These are phyloP conservation scores for Plutomurus gul DNA, from an alignment of 1,140 invertebrate genomes.

Conservation along the genomic window DNA sequence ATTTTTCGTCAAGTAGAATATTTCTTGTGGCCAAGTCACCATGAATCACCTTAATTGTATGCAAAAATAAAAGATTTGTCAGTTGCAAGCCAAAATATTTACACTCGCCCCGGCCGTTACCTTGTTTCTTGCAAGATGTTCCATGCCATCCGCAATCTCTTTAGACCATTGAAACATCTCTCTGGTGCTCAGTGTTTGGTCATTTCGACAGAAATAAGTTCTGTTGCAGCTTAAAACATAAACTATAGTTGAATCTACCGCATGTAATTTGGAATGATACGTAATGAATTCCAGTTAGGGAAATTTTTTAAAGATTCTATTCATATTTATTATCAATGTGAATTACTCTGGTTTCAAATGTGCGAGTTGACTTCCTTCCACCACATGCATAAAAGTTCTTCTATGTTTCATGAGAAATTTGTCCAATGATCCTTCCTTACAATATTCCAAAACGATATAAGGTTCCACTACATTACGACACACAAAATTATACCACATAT, in stretches of 20 bases:
- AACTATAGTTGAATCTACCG: neutral
- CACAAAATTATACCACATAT: neutral
- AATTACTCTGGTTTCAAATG: no score
- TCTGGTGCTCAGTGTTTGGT: neutral
- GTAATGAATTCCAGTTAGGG: neutral
- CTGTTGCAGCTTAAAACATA: neutral
- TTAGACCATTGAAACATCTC: neutral
- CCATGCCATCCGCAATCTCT: neutral
- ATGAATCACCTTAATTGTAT: slow-evolving; percentile 23
- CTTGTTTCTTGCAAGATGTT: neutral
- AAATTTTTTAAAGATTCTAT: no score
- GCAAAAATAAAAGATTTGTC: neutral
- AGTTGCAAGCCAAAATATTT: neutral
- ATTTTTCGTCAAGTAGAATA: slow-evolving; percentile 70
- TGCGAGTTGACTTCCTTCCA: neutral
- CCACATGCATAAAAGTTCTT: neutral
- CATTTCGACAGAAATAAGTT: neutral
- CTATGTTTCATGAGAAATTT: neutral
- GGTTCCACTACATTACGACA: neutral
- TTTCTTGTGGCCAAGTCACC: slow-evolving; percentile 74
- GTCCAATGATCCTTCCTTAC: neutral
- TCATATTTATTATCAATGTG: no score
- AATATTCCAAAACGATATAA: neutral
- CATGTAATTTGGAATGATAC: neutral
- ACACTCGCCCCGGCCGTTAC: no score